Conservation (phyloP, 2,888 invertebrate species). For the Pseudanteris insignis region DNA sequence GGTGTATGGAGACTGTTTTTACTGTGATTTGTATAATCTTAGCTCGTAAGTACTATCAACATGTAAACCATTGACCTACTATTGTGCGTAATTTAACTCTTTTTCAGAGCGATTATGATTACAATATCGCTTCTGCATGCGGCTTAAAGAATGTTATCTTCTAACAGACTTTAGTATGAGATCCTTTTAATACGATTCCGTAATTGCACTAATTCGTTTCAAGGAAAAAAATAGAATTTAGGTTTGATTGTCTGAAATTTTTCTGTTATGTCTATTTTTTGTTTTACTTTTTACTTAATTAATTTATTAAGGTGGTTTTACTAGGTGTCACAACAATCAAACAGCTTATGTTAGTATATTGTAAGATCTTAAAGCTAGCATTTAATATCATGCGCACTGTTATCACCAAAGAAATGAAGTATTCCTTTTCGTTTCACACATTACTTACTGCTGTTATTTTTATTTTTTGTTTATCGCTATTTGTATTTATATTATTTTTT, state of each 20-base stretch:
- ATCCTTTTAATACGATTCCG: background rate
- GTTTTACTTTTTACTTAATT: too few relatives aligned
- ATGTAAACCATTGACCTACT: slow-evolving; percentile 22
- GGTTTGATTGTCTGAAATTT: too few relatives aligned
- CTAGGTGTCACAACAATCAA: too few relatives aligned
- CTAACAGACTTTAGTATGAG: slow-evolving; percentile 22
- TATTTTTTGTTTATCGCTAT: background rate
- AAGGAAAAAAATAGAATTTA: too few relatives aligned
- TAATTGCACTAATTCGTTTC: too few relatives aligned
- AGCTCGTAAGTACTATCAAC: slow-evolving; percentile 15
- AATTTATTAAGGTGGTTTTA: too few relatives aligned
- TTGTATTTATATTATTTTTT: slow-evolving; percentile 1
- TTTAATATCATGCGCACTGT: too few relatives aligned
- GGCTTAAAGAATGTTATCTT: slow-evolving; percentile 41
- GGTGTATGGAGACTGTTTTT: slow-evolving; percentile 39
- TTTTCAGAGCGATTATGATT: slow-evolving; percentile 32
- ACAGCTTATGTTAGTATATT: too few relatives aligned
- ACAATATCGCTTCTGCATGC: slow-evolving; percentile 49
- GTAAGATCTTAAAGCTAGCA: too few relatives aligned
- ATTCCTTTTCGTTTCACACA: background rate
- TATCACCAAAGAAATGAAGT: too few relatives aligned
- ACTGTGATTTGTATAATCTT: slow-evolving; percentile 41
- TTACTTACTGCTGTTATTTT: background rate
- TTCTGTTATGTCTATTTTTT: too few relatives aligned
- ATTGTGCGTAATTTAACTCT: slow-evolving; percentile 14